Evolutionary conservation across 2,888 invertebrate genomes (phyloP).

Genomic region (Calliopum simillimum): DNA sequence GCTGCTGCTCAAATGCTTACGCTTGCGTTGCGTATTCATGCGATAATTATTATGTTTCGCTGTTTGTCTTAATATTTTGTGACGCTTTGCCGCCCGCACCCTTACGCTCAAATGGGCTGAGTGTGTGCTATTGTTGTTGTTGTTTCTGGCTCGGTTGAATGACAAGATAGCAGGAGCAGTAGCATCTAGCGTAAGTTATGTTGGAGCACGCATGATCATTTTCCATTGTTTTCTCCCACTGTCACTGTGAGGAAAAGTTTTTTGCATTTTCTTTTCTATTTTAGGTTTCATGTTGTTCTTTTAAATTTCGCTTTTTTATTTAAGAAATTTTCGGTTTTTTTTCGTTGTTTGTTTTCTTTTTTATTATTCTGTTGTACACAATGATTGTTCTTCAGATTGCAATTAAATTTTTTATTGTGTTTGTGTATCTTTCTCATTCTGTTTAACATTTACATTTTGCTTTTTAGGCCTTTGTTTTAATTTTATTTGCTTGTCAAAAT

Average conservation of each 20-base stretch:
- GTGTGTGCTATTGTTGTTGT: constrained; percentile 8
- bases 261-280: background rate
- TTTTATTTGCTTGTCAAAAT: too few species aligned
- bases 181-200: constrained; percentile 20
- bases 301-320: constrained; percentile 4
- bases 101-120: background rate
- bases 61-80: constrained; percentile 7
- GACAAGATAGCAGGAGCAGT: constrained; percentile 17
- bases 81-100: background rate
- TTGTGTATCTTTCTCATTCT: background rate
- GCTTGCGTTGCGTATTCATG: constrained; percentile 27
- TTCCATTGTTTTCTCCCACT: background rate
- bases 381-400: constrained; percentile 19
- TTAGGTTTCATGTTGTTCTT: background rate
- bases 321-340: background rate
- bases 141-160: constrained; percentile 12
- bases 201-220: constrained; percentile 1
- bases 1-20: constrained; percentile 14
- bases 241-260: background rate
- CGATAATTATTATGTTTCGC: constrained; percentile 20
- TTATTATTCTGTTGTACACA: background rate
- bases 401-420: constrained; percentile 23
- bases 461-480: background rate
- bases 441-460: background rate
- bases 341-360: background rate